A percentile compares a stretch with the other conserved stretches of the same genome.
Conservation (phyloP, 2,888 invertebrate genomes). For the Ephialtes manifestator region DNA sequence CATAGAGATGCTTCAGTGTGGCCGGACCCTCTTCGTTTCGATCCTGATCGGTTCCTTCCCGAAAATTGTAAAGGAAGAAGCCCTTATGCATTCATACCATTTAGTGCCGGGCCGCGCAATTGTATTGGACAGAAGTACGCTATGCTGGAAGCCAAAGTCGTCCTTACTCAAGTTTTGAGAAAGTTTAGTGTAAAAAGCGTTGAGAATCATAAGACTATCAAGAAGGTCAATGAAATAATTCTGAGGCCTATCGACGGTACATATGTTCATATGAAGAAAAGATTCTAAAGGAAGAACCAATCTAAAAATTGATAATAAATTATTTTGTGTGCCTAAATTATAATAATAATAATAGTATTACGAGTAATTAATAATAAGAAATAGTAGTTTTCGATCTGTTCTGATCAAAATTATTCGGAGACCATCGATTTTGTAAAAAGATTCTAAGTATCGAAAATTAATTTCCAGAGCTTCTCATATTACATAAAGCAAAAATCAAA, state of each 20-base stretch:
- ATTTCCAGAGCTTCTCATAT: no score
- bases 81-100: slow-evolving; percentile 81
- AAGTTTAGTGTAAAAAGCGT: slow-evolving; percentile 8
- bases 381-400: no score
- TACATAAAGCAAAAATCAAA: no score
- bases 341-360: no score
- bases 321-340: not conserved
- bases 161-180: slow-evolving; percentile 1
- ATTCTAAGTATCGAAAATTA: no score
- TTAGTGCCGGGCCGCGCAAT: slow-evolving; percentile 82
- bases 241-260: not conserved
- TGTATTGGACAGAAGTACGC: slow-evolving; percentile 81
- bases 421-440: no score
- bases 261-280: slow-evolving; percentile 1
- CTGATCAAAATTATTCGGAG: no score
- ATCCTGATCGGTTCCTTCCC: slow-evolving; percentile 85
- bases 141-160: slow-evolving; percentile 73
- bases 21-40: slow-evolving; percentile 86
- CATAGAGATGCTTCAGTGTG: slow-evolving; percentile 86
- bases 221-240: slow-evolving; percentile 7
- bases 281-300: not conserved
- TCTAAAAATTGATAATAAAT: not conserved
- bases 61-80: slow-evolving; percentile 80
- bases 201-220: slow-evolving; percentile 1
- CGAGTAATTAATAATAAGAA: no score